Base-by-base conservation (phyloP, 2,113 vertebrate genomes). In the Odontesthes bonariensis region DNA sequence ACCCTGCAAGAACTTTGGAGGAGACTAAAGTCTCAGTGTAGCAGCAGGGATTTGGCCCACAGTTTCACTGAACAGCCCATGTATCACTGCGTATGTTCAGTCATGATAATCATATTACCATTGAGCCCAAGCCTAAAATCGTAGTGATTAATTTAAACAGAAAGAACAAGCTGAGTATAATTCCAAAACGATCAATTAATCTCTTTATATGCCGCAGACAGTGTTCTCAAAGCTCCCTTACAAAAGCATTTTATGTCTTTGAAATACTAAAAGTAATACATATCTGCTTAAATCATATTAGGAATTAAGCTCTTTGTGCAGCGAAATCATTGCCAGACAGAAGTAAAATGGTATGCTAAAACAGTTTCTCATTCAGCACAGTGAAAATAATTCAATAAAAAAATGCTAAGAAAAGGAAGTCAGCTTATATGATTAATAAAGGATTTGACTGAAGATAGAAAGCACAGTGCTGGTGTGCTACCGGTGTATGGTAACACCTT, bases 231-330 rank as follows among this genome's bases (percentile, higher is more conserved):
- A 73, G 64, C 35, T 73, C n/a, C 23, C 40, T 44, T 51, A 60
- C 33, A 12, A 33, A 19, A 38, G 31, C 5, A 9, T 66, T 69
- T 71, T 65, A 67, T 82, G 72, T 53, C 58, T 44, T 52, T 46
- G 35, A 55, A 52, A 67, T 33, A 23, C 20, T 33, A 42, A 49
- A 62, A 58, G 57, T 57, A 32, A 61, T 16, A 59, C 6, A 47
- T 58, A 47, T 71, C 54, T 66, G 35, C 13, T 76, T 51, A 22
- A 71, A 65, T 59, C 55, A 42, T 32, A n/a, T 75, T 64, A 76
- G 31, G 40, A 56, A 57, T 20, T 6, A 61, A 55, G 35, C 44
- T 6, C 49, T 75, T 49, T 51, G 46, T 42, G 20, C 46, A 60
- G 47, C 8, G 60, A 64, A 27, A 60, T 52, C 52, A 27, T 46